These are phyloP conservation scores for Hydrochoerus hydrochaeris DNA, from an alignment of 2,113 vertebrate species.

Conservation along the genomic window DNA sequence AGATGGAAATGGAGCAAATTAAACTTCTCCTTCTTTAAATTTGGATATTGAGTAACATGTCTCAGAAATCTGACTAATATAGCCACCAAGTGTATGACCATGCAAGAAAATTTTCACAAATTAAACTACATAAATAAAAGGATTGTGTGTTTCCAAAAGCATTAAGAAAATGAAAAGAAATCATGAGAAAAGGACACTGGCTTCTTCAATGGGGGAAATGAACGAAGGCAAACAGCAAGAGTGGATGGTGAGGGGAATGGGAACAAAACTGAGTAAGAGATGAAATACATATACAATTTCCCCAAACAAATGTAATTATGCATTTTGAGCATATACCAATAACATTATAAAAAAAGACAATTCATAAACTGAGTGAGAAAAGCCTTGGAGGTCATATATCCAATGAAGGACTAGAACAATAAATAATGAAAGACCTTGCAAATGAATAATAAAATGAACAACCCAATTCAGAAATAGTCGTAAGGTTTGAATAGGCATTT, in stretches of 20 bases:
- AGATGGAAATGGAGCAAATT: neutral
- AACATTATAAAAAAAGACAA: neutral
- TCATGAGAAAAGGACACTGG: neutral
- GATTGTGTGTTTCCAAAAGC: neutral
- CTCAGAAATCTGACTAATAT: neutral
- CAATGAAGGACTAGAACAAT: neutral
- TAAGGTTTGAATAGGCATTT: neutral
- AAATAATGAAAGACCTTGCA: neutral
- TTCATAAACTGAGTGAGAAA: neutral
- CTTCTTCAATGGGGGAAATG: neutral
- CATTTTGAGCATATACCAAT: neutral
- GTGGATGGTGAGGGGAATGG: neutral
- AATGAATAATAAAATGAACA: slow-evolving; percentile 12
- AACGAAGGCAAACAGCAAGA: neutral
- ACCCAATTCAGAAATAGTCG: neutral
- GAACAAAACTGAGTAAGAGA: neutral
- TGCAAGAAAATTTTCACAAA: neutral
- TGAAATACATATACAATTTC: neutral
- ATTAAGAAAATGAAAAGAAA: neutral
- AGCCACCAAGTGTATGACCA: neutral
- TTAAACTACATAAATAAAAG: neutral
- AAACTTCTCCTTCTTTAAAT: neutral
- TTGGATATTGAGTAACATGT: neutral
- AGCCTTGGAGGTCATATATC: neutral
- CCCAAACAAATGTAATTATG: neutral